phyloP scores from a whole-genome alignment of 2,113 vertebrate species.

The Cyprinus carpio region DNA sequence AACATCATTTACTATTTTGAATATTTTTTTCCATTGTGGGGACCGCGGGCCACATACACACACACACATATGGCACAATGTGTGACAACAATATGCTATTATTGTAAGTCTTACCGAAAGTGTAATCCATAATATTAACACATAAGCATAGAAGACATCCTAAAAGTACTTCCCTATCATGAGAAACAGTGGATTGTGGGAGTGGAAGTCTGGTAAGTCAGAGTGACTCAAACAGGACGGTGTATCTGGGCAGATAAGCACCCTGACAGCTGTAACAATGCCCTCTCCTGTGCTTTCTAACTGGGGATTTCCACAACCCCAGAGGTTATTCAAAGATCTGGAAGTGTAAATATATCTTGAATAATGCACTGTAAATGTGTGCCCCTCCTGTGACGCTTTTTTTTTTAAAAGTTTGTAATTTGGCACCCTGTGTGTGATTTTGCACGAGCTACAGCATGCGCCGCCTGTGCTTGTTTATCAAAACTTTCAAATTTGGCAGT shows the following conservation, averaged over 20 bases:
- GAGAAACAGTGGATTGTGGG: neutral
- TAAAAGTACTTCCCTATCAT: neutral
- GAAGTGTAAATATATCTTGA: neutral
- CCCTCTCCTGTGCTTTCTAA: constrained; percentile 2
- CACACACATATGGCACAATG: no score
- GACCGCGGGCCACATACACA: no score
- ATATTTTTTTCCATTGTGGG: no score
- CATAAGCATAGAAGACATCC: neutral
- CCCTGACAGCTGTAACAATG: neutral
- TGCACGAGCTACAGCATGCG: neutral
- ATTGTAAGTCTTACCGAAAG: neutral
- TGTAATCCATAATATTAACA: neutral
- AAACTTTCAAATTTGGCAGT: neutral
- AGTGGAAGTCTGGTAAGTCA: neutral
- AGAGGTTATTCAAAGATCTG: neutral
- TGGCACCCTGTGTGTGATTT: neutral
- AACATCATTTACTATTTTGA: no score
- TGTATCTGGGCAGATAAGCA: neutral
- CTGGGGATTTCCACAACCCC: constrained; percentile 19
- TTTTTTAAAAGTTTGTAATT: neutral
- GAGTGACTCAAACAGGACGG: neutral
- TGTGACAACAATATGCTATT: neutral
- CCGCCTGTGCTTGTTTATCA: neutral
- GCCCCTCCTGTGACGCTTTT: neutral
- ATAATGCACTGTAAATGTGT: neutral